Evolutionary conservation across 1,140 invertebrate genomes (phyloP).

Genomic region (Bradynema listronoti): DNA sequence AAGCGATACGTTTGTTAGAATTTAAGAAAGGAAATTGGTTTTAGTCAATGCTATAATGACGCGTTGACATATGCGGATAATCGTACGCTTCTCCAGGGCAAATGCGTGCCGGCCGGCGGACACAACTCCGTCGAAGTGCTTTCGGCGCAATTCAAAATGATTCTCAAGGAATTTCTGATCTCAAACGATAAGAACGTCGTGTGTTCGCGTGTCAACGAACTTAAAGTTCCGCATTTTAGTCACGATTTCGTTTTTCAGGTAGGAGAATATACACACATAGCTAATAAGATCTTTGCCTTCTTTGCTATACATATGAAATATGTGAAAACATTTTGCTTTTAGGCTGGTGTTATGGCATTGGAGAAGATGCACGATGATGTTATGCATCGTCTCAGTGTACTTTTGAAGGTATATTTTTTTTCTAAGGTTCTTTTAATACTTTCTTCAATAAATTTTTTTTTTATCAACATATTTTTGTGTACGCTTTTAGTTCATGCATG

Average conservation of each 20-base stretch:
- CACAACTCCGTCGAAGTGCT: conserved; percentile 34
- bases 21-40: background rate
- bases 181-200: conserved; percentile 34
- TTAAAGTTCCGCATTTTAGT: conserved; percentile 37
- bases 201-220: conserved; percentile 21
- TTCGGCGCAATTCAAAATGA: conserved; percentile 33
- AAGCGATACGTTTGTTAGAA: background rate
- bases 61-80: conserved; percentile 26
- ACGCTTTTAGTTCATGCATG: conserved; percentile 27
- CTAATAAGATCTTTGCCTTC: conserved; percentile 9
- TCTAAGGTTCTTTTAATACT: background rate
- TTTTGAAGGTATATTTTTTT: conserved; percentile 33
- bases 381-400: conserved; percentile 21
- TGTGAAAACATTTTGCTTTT: conserved; percentile 11
- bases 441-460: background rate
- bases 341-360: conserved; percentile 32
- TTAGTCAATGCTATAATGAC: conserved; percentile 23
- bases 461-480: no score
- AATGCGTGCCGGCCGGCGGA: conserved; percentile 21
- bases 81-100: conserved; percentile 13
- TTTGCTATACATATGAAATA: conserved; percentile 1
- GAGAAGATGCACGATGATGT: conserved; percentile 41
- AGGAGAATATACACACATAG: background rate
- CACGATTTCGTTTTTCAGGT: conserved; percentile 41
- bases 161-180: conserved; percentile 27